Evolutionary conservation across 2,113 vertebrate species (phyloP).

Genomic region (Cryptoleucopteryx plumbea): DNA sequence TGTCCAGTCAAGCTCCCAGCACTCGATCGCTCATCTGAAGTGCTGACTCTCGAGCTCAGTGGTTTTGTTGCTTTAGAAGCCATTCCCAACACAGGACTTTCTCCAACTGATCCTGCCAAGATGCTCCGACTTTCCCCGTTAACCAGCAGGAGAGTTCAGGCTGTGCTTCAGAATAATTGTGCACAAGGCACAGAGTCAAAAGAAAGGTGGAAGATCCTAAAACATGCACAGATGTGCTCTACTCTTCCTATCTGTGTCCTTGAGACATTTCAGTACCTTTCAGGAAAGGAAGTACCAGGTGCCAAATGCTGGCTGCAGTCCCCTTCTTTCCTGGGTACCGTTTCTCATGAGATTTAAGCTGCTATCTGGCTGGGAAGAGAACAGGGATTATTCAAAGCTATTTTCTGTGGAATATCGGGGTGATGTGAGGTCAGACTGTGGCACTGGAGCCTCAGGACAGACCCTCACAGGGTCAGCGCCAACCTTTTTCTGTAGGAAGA

Average conservation of each 20-base stretch:
- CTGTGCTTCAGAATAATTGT: neutral
- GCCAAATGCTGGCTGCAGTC: neutral
- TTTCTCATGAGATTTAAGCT: neutral
- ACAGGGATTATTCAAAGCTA: neutral
- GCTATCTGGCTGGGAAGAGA: neutral
- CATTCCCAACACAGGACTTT: neutral
- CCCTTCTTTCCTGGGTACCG: neutral
- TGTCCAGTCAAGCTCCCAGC: neutral
- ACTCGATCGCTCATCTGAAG: accelerated
- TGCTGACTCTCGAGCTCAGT: neutral
- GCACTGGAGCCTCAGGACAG: neutral
- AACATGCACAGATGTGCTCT: neutral
- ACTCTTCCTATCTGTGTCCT: neutral
- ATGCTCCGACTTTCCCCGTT: neutral
- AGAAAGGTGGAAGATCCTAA: neutral
- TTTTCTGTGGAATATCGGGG: neutral
- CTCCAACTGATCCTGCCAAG: neutral
- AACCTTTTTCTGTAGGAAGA: neutral
- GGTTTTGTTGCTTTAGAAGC: neutral
- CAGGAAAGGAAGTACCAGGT: neutral
- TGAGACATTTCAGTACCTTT: neutral
- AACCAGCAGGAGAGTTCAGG: neutral
- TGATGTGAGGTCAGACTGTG: neutral
- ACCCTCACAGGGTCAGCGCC: neutral
- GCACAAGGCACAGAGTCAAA: neutral